These are phyloP conservation scores for Eonycteris spelaea DNA, from an alignment of 2,113 vertebrate genomes.

Conservation along the genomic window DNA sequence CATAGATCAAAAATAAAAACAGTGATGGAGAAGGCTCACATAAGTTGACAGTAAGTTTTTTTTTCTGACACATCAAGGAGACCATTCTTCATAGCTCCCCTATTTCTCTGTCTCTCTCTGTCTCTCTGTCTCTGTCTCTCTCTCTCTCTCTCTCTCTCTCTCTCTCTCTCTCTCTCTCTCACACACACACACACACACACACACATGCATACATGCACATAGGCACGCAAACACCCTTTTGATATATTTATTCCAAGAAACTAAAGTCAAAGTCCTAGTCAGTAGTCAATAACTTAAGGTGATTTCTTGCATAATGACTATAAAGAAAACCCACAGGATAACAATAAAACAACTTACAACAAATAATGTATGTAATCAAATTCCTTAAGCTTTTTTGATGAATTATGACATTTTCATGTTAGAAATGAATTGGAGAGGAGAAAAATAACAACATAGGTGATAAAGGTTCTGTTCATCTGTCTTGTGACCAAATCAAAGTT, in stretches of 20 bases:
- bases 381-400: background rate
- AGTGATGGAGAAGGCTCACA: background rate
- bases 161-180: too few species aligned
- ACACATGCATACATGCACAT: background rate
- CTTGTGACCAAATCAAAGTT: too few species aligned
- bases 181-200: too few species aligned
- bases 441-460: too few species aligned
- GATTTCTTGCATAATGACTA: background rate
- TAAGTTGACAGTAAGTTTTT: background rate
- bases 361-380: background rate
- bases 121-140: too few species aligned
- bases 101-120: background rate
- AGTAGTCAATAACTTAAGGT: background rate
- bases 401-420: background rate
- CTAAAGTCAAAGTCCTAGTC: background rate
- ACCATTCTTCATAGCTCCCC: background rate
- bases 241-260: background rate
- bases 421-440: background rate
- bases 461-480: too few species aligned
- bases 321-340: background rate
- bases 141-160: too few species aligned
- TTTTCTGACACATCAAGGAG: background rate
- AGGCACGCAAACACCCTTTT: background rate
- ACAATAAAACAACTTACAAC: background rate
- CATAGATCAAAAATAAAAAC: background rate